Base-by-base conservation (phyloP, 2,797 vertebrate genomes). In the Channa striata region DNA sequence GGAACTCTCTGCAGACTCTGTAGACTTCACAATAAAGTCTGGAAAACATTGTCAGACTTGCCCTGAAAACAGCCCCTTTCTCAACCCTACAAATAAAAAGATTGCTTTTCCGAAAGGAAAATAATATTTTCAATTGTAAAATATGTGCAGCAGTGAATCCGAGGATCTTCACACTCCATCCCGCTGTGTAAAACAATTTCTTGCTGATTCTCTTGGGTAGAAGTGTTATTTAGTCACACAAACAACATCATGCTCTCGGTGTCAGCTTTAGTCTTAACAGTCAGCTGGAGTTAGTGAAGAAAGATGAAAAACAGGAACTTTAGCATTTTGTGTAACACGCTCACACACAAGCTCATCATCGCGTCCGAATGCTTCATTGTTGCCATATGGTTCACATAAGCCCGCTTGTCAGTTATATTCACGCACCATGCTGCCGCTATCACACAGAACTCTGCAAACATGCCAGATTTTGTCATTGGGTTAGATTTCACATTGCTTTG, bases 321-420 rank as follows among this genome's bases (percentile, higher is more conserved):
- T 7, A 25, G 43, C 23, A 40, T 25, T 61, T 19, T 19, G 19
- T 53, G 17, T 68, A 47, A 13, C 53, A 50, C 25, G 8, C 60
- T 53, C 51, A 36, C 73, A 62, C 47, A 39, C 39, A 13, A n/a
- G 37, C 58, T 64, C 67, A 30, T 63, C 61, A 48, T 53, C 56
- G 19, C 21, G 47, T 48, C 44, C 48, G 11, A 77, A n/a, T 39
- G 11, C 67, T 50, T 65, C 68, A 43, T 56, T 40, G 66, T 68
- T 40, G 42, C 83, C 81, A 81, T 87, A 69, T 87, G 84, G 66
- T 82, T 79, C 58, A 25, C 80, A 68, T 77, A 76, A 83, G 53
- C 69, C 53, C 1, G 37, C 74, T n/a, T 74, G 82, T 89, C 77
- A 65, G 71, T 74, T 65, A 59, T 40, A 66, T 79, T 76, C 75